Evolutionary conservation across 2,113 vertebrate species (phyloP).

Genomic region (Gnathonemus echidnorhynchus): DNA sequence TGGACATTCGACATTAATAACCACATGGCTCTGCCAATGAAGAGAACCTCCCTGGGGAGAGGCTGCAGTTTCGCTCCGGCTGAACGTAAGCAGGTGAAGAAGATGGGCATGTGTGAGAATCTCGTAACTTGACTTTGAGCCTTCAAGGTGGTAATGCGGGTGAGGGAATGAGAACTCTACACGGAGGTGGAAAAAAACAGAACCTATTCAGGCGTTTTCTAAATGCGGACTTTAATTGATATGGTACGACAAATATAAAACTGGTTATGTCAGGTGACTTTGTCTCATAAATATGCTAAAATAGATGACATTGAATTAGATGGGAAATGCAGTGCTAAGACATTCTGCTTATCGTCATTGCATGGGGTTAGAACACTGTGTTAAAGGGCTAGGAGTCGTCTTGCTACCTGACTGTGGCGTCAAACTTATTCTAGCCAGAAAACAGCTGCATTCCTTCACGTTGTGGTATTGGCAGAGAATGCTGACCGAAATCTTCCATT

Average conservation of each 20-base stretch:
- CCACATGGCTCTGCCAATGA: neutral
- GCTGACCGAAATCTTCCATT: slow-evolving; percentile 3
- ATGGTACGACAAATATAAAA: neutral
- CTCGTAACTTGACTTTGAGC: neutral
- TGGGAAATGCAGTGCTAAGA: neutral
- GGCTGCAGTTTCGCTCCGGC: neutral
- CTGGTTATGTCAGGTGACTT: neutral
- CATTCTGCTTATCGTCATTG: neutral
- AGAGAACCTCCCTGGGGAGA: neutral
- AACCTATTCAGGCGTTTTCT: neutral
- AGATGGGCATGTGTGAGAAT: neutral
- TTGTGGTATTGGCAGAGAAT: neutral
- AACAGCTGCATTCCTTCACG: neutral
- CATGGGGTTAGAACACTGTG: neutral
- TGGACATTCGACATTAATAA: neutral
- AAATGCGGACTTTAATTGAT: neutral
- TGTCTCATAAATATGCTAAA: neutral
- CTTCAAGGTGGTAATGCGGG: neutral
- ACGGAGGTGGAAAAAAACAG: no score
- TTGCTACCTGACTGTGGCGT: neutral
- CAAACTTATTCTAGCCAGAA: neutral
- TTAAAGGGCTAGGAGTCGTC: neutral
- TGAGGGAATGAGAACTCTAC: neutral
- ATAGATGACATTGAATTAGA: neutral
- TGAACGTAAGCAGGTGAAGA: neutral